Percentiles rank a stretch among this genome's conserved stretches.
These are phyloP conservation scores for Lapara coniferarum DNA, from an alignment of 2,888 invertebrate species.

Conservation along the genomic window DNA sequence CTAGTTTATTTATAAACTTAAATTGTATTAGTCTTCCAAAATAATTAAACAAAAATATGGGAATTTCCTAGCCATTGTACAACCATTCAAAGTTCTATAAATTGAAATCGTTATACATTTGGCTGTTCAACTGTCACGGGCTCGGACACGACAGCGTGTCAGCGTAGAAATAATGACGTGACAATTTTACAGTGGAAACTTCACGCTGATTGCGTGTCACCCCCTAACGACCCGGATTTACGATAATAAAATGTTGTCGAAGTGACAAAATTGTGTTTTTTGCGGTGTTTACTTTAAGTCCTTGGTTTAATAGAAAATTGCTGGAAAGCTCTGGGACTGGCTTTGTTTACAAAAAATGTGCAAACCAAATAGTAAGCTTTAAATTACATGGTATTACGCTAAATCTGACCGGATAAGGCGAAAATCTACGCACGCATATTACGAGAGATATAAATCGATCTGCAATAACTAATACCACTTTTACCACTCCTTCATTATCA, in stretches of 20 bases:
- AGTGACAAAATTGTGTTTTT: constrained; percentile 2
- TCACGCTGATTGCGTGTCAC: constrained; percentile 49
- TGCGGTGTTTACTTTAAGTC: background rate
- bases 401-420: too few species aligned
- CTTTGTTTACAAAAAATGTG: too few species aligned
- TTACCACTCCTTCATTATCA: too few species aligned
- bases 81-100: background rate
- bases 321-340: background rate
- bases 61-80: background rate
- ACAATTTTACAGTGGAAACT: constrained; percentile 45
- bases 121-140: constrained; percentile 31
- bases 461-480: too few species aligned
- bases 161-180: constrained; percentile 45
- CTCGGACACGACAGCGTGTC: constrained; percentile 43
- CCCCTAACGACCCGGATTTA: constrained; percentile 30
- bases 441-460: too few species aligned
- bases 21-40: too few species aligned
- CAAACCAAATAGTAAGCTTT: too few species aligned
- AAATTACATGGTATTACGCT: too few species aligned
- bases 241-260: constrained; percentile 25
- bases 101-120: background rate
- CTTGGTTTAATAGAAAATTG: too few species aligned
- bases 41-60: too few species aligned
- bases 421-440: too few species aligned
- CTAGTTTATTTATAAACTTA: too few species aligned